A percentile compares a stretch with the other conserved stretches of the same genome.
phyloP scores from a whole-genome alignment of 2,797 vertebrate genomes.

The Paramormyrops hopkinsi region DNA sequence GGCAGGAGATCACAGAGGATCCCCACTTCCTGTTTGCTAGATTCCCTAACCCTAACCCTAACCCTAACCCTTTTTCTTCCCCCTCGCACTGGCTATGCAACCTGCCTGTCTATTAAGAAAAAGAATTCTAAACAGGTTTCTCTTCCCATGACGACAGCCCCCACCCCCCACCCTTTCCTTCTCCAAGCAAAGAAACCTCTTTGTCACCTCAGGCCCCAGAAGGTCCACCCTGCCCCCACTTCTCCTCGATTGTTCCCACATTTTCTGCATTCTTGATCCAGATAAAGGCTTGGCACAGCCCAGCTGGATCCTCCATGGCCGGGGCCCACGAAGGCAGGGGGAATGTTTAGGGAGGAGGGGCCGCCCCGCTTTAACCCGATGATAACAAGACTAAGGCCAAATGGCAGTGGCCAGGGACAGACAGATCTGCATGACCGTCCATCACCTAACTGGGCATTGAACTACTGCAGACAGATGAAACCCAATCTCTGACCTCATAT shows the following conservation, averaged over 20 bases:
- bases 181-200: slow-evolving; percentile 47
- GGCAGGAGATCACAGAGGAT: not conserved
- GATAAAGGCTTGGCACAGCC: slow-evolving; percentile 55
- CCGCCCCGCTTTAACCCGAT: not conserved
- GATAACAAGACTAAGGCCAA: not conserved
- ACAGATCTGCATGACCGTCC: not conserved
- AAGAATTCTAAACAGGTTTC: not conserved
- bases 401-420: not conserved
- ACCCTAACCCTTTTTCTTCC: not conserved
- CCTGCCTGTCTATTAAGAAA: not conserved
- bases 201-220: slow-evolving; percentile 68
- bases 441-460: not conserved
- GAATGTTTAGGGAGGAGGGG: not conserved
- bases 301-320: not conserved
- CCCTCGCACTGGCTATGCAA: not conserved
- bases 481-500: not conserved
- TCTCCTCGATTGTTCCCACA: slow-evolving; percentile 66
- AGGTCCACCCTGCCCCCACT: slow-evolving; percentile 35
- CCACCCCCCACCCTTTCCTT: slow-evolving; percentile 44
- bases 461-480: not conserved
- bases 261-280: slow-evolving; percentile 74
- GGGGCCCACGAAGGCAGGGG: not conserved
- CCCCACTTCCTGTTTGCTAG: not conserved
- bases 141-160: not conserved
- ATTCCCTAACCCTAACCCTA: not conserved